Percentiles rank a stretch among this genome's conserved stretches.
Conservation (phyloP, 2,113 vertebrate genomes). For the Scomber japonicus region DNA sequence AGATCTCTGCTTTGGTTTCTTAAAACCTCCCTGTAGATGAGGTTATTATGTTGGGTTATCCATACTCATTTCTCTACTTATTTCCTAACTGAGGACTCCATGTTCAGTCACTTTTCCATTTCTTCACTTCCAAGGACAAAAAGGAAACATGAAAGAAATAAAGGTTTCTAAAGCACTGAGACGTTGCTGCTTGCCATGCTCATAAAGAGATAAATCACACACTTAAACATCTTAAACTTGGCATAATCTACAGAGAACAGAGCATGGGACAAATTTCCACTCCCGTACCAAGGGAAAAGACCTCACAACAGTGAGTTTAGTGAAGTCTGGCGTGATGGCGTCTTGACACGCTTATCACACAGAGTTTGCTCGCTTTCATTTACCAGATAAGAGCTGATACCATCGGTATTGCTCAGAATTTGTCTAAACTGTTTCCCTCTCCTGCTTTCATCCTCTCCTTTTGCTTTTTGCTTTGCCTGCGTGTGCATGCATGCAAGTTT, state of each 20-base stretch:
- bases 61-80: slow-evolving; percentile 26
- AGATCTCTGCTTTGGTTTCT: slow-evolving; percentile 19
- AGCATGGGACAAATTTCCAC: slow-evolving; percentile 9
- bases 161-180: slow-evolving; percentile 18
- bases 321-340: slow-evolving; percentile 38
- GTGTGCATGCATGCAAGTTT: slow-evolving; percentile 42
- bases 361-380: slow-evolving; percentile 46
- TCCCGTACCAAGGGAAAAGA: slow-evolving; percentile 16
- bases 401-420: slow-evolving; percentile 46
- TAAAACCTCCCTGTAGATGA: slow-evolving; percentile 35
- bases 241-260: slow-evolving; percentile 30
- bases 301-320: slow-evolving; percentile 24
- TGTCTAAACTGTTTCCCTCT: slow-evolving; percentile 49
- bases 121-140: slow-evolving; percentile 37
- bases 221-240: slow-evolving; percentile 40
- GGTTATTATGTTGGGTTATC: slow-evolving; percentile 22
- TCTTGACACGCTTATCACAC: slow-evolving; percentile 62
- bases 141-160: slow-evolving; percentile 21
- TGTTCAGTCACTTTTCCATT: slow-evolving; percentile 26
- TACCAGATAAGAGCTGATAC: slow-evolving; percentile 68
- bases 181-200: not conserved
- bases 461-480: slow-evolving; percentile 12
- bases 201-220: slow-evolving; percentile 37
- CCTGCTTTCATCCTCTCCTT: slow-evolving; percentile 46
- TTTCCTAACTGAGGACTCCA: slow-evolving; percentile 41